phyloP scores from a whole-genome alignment of 2,888 invertebrate species.

The Acanthococcus lagerstroemiae region DNA sequence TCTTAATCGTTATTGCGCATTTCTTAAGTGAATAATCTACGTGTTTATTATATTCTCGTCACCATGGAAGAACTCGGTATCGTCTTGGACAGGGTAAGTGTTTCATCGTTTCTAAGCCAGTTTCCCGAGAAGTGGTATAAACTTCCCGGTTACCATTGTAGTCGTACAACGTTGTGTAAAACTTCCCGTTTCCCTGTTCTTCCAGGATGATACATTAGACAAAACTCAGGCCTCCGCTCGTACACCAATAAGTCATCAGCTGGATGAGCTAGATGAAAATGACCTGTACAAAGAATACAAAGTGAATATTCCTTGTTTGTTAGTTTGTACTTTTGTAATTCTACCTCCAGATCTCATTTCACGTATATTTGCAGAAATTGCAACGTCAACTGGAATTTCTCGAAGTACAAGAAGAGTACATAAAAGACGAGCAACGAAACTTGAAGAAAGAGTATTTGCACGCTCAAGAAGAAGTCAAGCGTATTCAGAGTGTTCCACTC shows the following conservation, averaged over 20 bases:
- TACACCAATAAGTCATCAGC: slow-evolving; percentile 20
- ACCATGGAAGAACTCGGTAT: slow-evolving; percentile 75
- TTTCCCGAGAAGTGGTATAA: no score
- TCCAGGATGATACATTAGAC: slow-evolving; percentile 39
- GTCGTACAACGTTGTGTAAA: background rate
- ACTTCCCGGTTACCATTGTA: no score
- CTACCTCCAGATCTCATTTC: slow-evolving; percentile 36
- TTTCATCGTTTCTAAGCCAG: no score
- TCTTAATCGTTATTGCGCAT: no score
- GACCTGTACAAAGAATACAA: slow-evolving; percentile 94
- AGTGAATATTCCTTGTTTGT: slow-evolving; percentile 46
- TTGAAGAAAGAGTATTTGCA: slow-evolving; percentile 97
- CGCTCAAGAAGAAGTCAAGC: slow-evolving; percentile 95
- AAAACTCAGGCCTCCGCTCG: slow-evolving; percentile 36
- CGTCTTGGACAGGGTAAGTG: slow-evolving; percentile 62
- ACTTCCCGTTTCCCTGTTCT: background rate
- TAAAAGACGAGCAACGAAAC: slow-evolving; percentile 98
- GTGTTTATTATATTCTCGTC: no score
- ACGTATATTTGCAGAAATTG: no score
- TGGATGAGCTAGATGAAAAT: slow-evolving; percentile 77
- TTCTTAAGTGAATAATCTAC: no score
- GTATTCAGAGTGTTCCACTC: slow-evolving; percentile 96
- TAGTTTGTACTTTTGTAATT: slow-evolving; percentile 1
- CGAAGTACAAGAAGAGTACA: slow-evolving; percentile 98
- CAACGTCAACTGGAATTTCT: slow-evolving; percentile 93